Percentiles rank a stretch among this genome's conserved stretches.
Conservation (phyloP, 2,113 vertebrate genomes). For the Nothoprocta perdicaria region DNA sequence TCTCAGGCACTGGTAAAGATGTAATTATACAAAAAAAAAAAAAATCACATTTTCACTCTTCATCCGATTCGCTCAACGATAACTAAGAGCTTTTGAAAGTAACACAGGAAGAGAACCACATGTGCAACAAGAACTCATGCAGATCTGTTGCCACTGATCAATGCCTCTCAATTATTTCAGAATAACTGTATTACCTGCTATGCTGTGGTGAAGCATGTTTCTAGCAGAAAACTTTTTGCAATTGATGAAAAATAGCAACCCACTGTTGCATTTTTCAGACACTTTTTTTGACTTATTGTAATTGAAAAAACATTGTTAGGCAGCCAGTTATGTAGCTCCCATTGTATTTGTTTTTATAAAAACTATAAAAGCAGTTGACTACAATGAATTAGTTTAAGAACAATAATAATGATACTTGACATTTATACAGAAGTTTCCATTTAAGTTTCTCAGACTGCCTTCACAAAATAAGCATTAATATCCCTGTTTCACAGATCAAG, state of each 20-base stretch:
- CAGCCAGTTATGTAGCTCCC: slow-evolving; percentile 44
- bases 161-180: background rate
- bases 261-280: slow-evolving; percentile 42
- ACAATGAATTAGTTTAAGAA: slow-evolving; percentile 60
- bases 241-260: slow-evolving; percentile 17
- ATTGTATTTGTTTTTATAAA: slow-evolving; percentile 66
- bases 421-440: slow-evolving; percentile 69
- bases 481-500: slow-evolving; percentile 40
- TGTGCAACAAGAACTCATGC: background rate
- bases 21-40: background rate
- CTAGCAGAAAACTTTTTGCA: background rate
- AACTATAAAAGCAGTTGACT: slow-evolving; percentile 59
- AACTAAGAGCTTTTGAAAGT: background rate
- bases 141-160: background rate
- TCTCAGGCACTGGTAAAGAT: background rate
- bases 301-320: slow-evolving; percentile 47
- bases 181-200: slow-evolving; percentile 1
- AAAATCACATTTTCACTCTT: background rate
- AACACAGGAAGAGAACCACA: background rate
- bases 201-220: background rate
- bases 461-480: slow-evolving; percentile 54
- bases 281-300: slow-evolving; percentile 31
- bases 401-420: slow-evolving; percentile 66
- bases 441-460: slow-evolving; percentile 50
- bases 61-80: background rate